Evolutionary conservation across 2,888 invertebrate genomes (phyloP), one percentile per base, ranked within the genome.

Genomic region (Encarsia formosa): DNA sequence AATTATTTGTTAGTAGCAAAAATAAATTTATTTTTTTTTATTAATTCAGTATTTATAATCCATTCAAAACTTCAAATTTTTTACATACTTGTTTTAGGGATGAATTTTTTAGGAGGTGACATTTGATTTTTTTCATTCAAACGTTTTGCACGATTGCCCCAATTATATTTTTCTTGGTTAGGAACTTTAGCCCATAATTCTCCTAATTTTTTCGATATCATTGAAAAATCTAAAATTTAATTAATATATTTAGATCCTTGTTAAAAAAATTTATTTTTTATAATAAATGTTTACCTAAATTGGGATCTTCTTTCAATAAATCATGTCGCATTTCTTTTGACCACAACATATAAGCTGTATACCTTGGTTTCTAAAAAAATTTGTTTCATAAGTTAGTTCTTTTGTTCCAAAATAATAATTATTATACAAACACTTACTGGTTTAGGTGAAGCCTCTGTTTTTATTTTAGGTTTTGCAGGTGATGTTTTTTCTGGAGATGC

Each of bases 271-370:
- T 42, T 52, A 42, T 4, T 23, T 5, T 13, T 13, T 32, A 32
- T 9, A 16, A 39, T 38, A 13, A 9, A 26, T 47, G 63, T 69
- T 74, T 73, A 81, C 81, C 90, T 82, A 88, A 83, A 49, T 85
- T 83, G 0, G 89, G 88, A 67, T 83, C 82, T 59, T 84, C 81
- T 48, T 83, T 78, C 23, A 87, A 77, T 51, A 90, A 78, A 61
- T 86, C 85, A 56, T 86, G 85, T 32, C 92, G 80, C 20, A 87
- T 82, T 63, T 90, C 89, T 60, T 88, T 87, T 0, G 92, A 89
- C 91, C 92, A 94, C 68, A 93, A 78, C 84, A 91, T 92, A 73
- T 93, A 94, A 0, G 93, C 93, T 1, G 93, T 92, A 59, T 87
- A 86, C 44, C 89, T 80, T 0, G 86, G 82, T 75, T 86, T 87